phyloP scores from a whole-genome alignment of 64 coral and sea anemone genomes.

The Hydrozoanthus tunicans region DNA sequence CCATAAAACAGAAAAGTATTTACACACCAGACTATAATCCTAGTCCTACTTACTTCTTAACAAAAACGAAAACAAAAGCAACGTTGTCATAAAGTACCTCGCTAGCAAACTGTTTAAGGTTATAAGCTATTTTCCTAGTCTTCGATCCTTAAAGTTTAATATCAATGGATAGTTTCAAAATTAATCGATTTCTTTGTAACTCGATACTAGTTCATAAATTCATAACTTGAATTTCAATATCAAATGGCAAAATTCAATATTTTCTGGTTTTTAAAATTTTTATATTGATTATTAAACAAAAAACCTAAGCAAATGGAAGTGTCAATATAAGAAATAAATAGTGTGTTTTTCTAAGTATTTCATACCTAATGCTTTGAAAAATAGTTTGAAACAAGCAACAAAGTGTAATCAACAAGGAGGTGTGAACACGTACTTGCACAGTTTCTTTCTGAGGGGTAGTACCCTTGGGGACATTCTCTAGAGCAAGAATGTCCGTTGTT shows the following conservation, averaged over 20 bases:
- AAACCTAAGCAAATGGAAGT: no score
- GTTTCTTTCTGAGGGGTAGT: constrained; percentile 11
- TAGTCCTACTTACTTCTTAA: no score
- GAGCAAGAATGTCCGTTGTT: constrained; percentile 41
- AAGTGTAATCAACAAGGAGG: not conserved
- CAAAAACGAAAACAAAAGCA: no score
- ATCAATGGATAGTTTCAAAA: not conserved
- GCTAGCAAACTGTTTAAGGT: no score
- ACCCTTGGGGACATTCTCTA: constrained; percentile 33
- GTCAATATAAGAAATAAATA: no score
- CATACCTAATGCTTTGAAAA: not conserved
- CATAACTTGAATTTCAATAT: no score
- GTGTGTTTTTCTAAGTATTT: not conserved
- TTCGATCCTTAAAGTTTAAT: not conserved
- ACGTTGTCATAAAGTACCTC: no score
- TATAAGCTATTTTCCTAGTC: not conserved
- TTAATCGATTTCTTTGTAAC: no score
- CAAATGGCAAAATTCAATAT: not conserved
- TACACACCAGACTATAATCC: no score
- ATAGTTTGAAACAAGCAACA: not conserved
- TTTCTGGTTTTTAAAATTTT: not conserved
- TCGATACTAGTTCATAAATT: no score
- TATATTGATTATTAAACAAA: no score
- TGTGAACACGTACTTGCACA: constrained; percentile 33
- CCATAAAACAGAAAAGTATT: no score